phyloP scores from a whole-genome alignment of 1,140 invertebrate species.

The Caligus rogercresseyi region DNA sequence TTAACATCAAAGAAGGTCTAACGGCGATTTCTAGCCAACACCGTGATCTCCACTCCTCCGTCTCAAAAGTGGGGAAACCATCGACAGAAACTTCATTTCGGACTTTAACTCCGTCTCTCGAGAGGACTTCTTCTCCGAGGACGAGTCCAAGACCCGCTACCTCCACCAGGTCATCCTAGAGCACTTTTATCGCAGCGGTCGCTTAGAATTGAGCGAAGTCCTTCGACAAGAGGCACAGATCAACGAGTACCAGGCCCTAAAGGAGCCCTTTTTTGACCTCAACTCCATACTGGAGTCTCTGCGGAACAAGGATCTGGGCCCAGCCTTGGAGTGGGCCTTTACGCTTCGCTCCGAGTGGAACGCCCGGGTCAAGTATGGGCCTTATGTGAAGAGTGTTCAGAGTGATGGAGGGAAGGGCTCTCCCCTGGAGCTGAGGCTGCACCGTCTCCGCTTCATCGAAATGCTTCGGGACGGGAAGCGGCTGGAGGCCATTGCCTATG shows the following conservation, averaged over 20 bases:
- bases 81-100: conserved; percentile 74
- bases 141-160: conserved; percentile 32
- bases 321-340: conserved; percentile 60
- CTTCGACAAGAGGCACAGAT: conserved; percentile 47
- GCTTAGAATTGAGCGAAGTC: conserved; percentile 65
- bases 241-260: conserved; percentile 44
- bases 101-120: conserved; percentile 74
- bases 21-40: conserved; percentile 49
- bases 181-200: conserved; percentile 83
- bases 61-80: conserved; percentile 92
- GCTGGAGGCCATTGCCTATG: conserved; percentile 64
- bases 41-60: conserved; percentile 59
- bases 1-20: conserved; percentile 18
- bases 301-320: conserved; percentile 52
- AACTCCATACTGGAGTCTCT: conserved; percentile 65
- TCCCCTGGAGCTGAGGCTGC: conserved; percentile 66
- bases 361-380: conserved; percentile 23
- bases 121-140: conserved; percentile 61
- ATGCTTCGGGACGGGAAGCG: conserved; percentile 50
- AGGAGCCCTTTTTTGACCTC: conserved; percentile 64
- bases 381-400: background rate
- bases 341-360: conserved; percentile 32
- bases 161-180: conserved; percentile 90
- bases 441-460: conserved; percentile 50
- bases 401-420: conserved; percentile 34